Evolutionary conservation across 2,888 invertebrate species (phyloP).

Genomic region (Eurytoma californica): DNA sequence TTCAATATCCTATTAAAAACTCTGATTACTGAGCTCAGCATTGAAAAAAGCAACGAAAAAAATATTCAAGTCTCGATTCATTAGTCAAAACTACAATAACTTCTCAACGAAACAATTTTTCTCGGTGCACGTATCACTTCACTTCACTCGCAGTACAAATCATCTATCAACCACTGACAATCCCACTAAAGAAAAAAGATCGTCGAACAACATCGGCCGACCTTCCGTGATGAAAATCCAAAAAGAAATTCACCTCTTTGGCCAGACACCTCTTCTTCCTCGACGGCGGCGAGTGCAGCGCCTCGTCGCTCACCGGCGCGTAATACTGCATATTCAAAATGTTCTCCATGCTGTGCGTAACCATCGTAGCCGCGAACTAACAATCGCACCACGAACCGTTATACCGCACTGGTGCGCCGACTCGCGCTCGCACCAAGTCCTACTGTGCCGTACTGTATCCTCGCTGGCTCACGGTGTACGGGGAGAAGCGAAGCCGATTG

Average conservation of each 20-base stretch:
- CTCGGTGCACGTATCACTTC: no score
- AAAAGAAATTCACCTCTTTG: constrained; percentile 69
- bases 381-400: neutral
- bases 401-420: neutral
- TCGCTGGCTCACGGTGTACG: neutral
- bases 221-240: neutral
- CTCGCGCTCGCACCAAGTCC: no score
- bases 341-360: constrained; percentile 73
- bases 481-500: neutral
- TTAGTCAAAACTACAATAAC: no score
- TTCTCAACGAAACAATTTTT: no score
- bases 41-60: no score
- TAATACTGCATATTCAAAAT: constrained; percentile 73
- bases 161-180: no score
- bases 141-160: no score
- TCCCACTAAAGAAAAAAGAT: no score
- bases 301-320: constrained; percentile 63
- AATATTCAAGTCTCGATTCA: no score
- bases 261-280: constrained; percentile 70
- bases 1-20: no score
- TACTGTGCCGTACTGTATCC: neutral
- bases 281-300: constrained; percentile 65
- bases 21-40: no score
- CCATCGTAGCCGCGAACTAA: constrained; percentile 61
- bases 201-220: no score